A percentile compares a stretch with the other conserved stretches of the same genome.
These are phyloP conservation scores for Microctonus hyperodae DNA, from an alignment of 2,888 invertebrate species.

Conservation along the genomic window DNA sequence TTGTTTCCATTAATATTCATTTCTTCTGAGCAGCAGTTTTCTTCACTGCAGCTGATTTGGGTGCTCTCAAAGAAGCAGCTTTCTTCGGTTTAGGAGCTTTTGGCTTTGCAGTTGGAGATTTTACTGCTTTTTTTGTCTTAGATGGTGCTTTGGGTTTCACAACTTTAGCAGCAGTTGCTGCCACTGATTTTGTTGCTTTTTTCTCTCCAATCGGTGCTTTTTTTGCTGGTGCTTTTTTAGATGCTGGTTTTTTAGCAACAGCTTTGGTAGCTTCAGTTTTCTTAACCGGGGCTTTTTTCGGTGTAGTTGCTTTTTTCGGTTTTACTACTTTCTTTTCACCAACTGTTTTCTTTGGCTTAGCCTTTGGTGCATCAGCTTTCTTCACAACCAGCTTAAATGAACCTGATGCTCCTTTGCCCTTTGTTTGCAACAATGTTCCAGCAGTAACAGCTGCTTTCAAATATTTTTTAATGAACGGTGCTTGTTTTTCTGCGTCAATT, in stretches of 20 bases:
- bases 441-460: slow-evolving; percentile 67
- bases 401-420: slow-evolving; percentile 67
- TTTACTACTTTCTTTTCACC: slow-evolving; percentile 52
- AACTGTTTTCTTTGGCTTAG: slow-evolving; percentile 5
- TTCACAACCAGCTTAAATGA: slow-evolving; percentile 65
- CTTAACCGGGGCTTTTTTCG: slow-evolving; percentile 28
- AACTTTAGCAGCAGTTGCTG: slow-evolving; percentile 35
- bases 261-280: slow-evolving; percentile 26
- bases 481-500: slow-evolving; percentile 68
- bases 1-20: no score
- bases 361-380: slow-evolving; percentile 62
- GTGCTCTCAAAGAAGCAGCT: slow-evolving; percentile 21
- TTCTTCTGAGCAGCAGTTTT: not conserved
- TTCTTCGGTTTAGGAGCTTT: slow-evolving; percentile 41
- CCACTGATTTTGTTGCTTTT: slow-evolving; percentile 28
- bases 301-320: slow-evolving; percentile 46
- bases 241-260: slow-evolving; percentile 31
- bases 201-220: slow-evolving; percentile 13
- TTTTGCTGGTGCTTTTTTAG: slow-evolving; percentile 21
- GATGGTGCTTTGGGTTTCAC: slow-evolving; percentile 36
- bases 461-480: slow-evolving; percentile 69
- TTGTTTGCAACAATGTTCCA: slow-evolving; percentile 66
- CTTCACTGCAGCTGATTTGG: slow-evolving; percentile 31
- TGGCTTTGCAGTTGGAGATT: slow-evolving; percentile 37
- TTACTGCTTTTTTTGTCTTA: slow-evolving; percentile 25